Base-by-base conservation (phyloP, 2,113 vertebrate species). In the Istiophorus platypterus region DNA sequence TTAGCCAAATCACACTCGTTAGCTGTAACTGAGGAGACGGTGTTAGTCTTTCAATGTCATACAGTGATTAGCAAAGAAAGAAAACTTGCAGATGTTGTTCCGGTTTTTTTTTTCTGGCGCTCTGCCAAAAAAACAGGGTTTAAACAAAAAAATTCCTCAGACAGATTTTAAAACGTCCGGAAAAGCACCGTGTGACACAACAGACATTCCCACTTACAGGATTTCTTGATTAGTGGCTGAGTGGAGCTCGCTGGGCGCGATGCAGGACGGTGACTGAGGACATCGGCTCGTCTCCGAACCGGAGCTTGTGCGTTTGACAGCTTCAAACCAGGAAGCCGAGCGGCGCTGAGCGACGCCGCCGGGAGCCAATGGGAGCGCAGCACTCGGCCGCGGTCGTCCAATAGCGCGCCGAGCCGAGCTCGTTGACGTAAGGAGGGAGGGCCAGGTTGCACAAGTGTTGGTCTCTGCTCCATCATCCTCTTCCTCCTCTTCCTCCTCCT, bases 161-260 rank as follows among this genome's bases (percentile, higher is more conserved):
- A 24, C 0, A 2, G 1, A 17, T n/a, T 65, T 15, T 3, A 34
- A 72, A 49, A 37, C 17, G 12, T 49, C 18, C 1, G 0, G 0
- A 4, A 71, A 78, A 64, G 31, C 12, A 54, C 0, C 9, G 1
- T 1, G 17, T 18, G 58, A 78, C 0, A 65, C n/a, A 70, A 72
- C 3, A 80, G 5, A 52, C 52, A 12, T 65, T 26, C 64, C 24
- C 85, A 93, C 92, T 93, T 90, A 93, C 92, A 85, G 77, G 66
- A 54, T 51, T 78, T 70, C 51, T 80, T 52, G 69, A 9, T 79
- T 59, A 45, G 41, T 18, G 45, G 87, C 31, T 22, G 83, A 26
- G 18, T 51, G 51, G 71, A 52, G 68, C 20, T 79, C 82, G 71
- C 71, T 85, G 56, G 1, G 73, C 20, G 66, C 34, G 72, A 81